Base-by-base conservation (phyloP, 2,113 vertebrate genomes). In the Neogobius melanostomus region DNA sequence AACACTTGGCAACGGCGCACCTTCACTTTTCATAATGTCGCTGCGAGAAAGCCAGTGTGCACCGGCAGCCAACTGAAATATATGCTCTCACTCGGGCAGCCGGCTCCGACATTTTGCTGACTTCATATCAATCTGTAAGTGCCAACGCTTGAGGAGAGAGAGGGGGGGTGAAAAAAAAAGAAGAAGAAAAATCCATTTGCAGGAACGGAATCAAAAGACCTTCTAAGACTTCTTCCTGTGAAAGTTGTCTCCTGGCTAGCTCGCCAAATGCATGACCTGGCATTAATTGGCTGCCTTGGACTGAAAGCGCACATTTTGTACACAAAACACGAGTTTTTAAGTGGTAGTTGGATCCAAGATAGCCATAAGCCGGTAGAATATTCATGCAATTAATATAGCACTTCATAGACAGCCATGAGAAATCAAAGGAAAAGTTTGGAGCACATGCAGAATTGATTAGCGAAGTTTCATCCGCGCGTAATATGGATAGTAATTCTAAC, bases 1-100 rank as follows among this genome's bases (percentile, higher is more conserved):
- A 91, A 89, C 84, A 84, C 76, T 87, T 91, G 88, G 90, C 90
- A 86, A 66, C 5, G 6, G 70, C 66, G 54, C 76, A 66, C 73
- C 69, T 75, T 49, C 46, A 44, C 80, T 72, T 76, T 85, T 80
- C 75, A 76, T 73, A 81, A 80, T 61, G 81, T 69, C 69, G 53
- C 72, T 51, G 71, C 59, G 56, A 85, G 67, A 59, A 45, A 63
- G 59, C 48, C 59, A 68, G 71, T 48, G 56, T 51, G 62, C 74
- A 53, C 44, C 59, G 83, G 80, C 76, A 76, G 85, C 75, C 52
- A 66, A 45, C 56, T 56, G 54, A 76, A 86, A 81, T 82, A 68
- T 79, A 80, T 49, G 54, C 68, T 71, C 64, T 61, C 71, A 81
- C 71, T 82, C 44, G 54, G 15, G 69, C 45, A 17, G 84, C 68